Evolutionary conservation across 2,113 vertebrate genomes (phyloP).

Genomic region (Odontophorus gujanensis): DNA sequence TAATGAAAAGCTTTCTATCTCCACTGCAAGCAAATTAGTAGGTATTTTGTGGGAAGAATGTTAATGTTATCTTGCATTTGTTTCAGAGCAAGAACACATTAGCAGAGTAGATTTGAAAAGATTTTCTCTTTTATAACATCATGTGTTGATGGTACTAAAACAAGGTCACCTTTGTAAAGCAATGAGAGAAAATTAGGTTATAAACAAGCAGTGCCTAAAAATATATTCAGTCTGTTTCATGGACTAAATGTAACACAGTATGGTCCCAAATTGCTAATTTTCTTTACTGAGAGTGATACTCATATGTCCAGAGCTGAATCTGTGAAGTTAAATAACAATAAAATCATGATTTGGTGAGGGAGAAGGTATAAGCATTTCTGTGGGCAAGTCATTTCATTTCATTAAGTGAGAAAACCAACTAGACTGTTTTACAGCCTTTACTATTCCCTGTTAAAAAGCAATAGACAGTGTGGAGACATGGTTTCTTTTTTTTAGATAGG

Average conservation of each 20-base stretch:
- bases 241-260: conserved; percentile 56
- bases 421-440: conserved; percentile 24
- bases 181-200: conserved; percentile 77
- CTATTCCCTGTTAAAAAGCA: neutral
- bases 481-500: neutral
- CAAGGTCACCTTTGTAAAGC: conserved; percentile 80
- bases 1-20: conserved; percentile 83
- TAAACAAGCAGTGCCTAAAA: conserved; percentile 79
- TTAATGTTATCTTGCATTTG: conserved; percentile 79
- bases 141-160: conserved; percentile 76
- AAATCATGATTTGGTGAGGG: neutral
- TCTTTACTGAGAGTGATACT: conserved; percentile 44
- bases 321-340: conserved; percentile 61
- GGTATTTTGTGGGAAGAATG: conserved; percentile 79
- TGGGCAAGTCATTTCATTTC: neutral
- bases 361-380: neutral
- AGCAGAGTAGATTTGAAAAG: conserved; percentile 73
- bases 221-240: conserved; percentile 67
- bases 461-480: neutral
- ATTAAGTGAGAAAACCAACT: neutral
- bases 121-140: conserved; percentile 78
- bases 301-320: conserved; percentile 20
- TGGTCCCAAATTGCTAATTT: conserved; percentile 64
- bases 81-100: conserved; percentile 75
- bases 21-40: conserved; percentile 80